Base-by-base conservation (phyloP, 2,797 vertebrate species). In the Brachymystax lenok region DNA sequence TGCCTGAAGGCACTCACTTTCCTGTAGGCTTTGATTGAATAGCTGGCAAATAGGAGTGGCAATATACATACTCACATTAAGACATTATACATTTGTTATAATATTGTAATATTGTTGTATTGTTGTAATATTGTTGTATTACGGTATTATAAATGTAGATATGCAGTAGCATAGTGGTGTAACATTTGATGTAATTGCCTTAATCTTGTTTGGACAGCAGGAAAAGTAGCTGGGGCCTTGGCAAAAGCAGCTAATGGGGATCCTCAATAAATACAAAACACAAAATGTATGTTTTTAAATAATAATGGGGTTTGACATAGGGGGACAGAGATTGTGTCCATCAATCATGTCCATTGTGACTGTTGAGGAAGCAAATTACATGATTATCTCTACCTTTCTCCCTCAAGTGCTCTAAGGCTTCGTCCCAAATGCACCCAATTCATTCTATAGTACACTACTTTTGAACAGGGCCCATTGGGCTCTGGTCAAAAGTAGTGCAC, bases 291-390 rank as follows among this genome's bases (percentile, higher is more conserved):
- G 71, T 81, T 71, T 77, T 80, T 75, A 87, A 81, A 79, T 78
- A 79, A 80, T 73, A 66, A 82, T 82, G 82, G 76, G 69, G 77
- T 40, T 40, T 40, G 2, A 40, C 40, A 40, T 40, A 40, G 10
- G 2, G 2, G 8, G 40, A 40, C 40, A 75, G 63, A 82, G 76
- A 40, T 24, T 68, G 61, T 74, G 85, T 81, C 85, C 83, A 80
- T 86, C 75, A 86, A 77, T 82, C 67, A 76, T 82, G 84, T 56
- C 79, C 86, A 82, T 59, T 74, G 75, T 75, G 66, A 64, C 40
- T 24, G 82, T 82, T 82, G 78, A 79, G 80, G 80, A 79, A 79
- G 66, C 77, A 85, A 84, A 78, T 71, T 50, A 74, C 77, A 5
- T 17, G 24, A 76, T 77, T 14, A 75, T 5, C 14, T 2, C 69